Conservation (phyloP, 1,140 invertebrate species). For the Oncopodura yosiiana region DNA sequence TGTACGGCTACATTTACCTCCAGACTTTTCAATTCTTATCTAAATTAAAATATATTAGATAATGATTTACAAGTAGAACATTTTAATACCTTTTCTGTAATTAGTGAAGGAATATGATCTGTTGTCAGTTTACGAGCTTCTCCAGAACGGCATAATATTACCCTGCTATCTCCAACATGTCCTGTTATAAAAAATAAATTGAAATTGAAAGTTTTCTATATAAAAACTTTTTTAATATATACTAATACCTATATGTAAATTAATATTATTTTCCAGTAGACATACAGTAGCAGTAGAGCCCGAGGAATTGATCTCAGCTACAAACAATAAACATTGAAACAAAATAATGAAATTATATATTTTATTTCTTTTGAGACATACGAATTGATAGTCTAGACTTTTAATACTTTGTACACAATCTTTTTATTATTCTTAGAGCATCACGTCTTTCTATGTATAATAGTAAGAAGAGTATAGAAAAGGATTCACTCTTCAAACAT, state of each 20-base stretch:
- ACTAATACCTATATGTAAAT: too few relatives aligned
- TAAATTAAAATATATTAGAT: slow-evolving; percentile 13
- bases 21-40: slow-evolving; percentile 39
- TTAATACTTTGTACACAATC: not conserved
- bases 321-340: not conserved
- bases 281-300: slow-evolving; percentile 51
- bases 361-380: too few relatives aligned
- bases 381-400: too few relatives aligned
- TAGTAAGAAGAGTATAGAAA: not conserved
- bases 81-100: slow-evolving; percentile 39
- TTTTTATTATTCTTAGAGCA: not conserved
- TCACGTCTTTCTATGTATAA: not conserved
- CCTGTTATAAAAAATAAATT: slow-evolving; percentile 45
- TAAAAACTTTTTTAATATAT: not conserved
- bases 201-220: slow-evolving; percentile 37
- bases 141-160: slow-evolving; percentile 46
- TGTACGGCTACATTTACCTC: slow-evolving; percentile 21
- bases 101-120: slow-evolving; percentile 45
- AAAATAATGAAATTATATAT: not conserved
- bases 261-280: slow-evolving; percentile 42
- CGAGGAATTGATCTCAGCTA: slow-evolving; percentile 23
- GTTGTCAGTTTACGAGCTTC: slow-evolving; percentile 43
- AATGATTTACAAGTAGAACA: slow-evolving; percentile 7
- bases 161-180: slow-evolving; percentile 49
- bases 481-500: not conserved